These are phyloP conservation scores for Chaetodon auriga DNA, from an alignment of 2,113 vertebrate species.

Conservation along the genomic window DNA sequence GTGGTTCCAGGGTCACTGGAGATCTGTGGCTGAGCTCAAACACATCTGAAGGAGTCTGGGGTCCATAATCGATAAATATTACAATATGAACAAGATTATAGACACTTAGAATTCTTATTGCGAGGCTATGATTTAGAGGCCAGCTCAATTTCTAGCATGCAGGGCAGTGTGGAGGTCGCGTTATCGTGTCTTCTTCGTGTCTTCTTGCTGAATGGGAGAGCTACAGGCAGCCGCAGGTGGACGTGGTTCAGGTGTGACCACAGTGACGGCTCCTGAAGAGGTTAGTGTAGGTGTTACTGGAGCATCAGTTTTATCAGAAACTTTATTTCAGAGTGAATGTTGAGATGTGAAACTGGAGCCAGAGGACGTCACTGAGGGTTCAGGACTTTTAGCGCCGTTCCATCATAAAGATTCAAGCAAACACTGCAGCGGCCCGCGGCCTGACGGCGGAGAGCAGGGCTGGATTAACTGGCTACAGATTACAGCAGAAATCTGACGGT, in stretches of 20 bases:
- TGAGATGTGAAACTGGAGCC: neutral
- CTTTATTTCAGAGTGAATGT: neutral
- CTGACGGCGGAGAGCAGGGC: neutral
- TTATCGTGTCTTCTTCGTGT: too few species aligned
- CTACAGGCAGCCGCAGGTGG: too few species aligned
- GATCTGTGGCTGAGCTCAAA: neutral
- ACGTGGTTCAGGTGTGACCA: too few species aligned
- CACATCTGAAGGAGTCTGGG: neutral
- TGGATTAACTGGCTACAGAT: neutral
- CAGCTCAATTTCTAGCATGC: neutral
- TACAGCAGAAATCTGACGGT: neutral
- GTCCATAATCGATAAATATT: neutral
- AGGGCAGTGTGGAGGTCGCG: neutral
- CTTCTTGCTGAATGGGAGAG: too few species aligned
- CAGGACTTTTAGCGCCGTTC: conserved; percentile 22
- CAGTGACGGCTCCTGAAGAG: too few species aligned
- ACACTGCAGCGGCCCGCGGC: neutral
- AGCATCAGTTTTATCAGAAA: too few species aligned
- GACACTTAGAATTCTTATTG: neutral
- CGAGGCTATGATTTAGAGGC: neutral
- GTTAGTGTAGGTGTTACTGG: too few species aligned
- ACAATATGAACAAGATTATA: neutral
- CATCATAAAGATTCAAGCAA: neutral
- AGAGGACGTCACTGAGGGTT: neutral
- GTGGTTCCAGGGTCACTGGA: neutral